Evolutionary conservation across 2,113 vertebrate genomes (phyloP).

Genomic region (Pycnonotus jocosus): DNA sequence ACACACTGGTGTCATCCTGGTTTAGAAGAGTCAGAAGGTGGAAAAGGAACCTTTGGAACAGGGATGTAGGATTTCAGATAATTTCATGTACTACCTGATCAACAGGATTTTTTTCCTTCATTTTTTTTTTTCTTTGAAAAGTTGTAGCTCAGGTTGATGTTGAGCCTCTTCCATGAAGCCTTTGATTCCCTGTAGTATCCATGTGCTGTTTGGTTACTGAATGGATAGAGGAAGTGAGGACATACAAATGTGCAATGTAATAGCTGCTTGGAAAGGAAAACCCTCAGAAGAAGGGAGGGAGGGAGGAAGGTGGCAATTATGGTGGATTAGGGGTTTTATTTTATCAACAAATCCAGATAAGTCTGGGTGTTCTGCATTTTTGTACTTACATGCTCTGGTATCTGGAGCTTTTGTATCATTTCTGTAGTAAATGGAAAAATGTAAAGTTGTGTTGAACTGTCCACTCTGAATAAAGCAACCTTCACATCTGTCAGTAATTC

Average conservation of each 20-base stretch:
- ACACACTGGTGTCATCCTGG: not conserved
- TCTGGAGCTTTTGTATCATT: slow-evolving; percentile 5
- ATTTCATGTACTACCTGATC: not conserved
- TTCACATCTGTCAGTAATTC: not conserved
- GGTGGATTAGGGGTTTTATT: not conserved
- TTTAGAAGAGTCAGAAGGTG: not conserved
- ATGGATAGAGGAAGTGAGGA: not conserved
- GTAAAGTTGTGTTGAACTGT: not conserved
- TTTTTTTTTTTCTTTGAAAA: not conserved
- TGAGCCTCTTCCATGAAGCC: not conserved
- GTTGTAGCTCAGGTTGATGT: not conserved
- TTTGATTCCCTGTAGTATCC: not conserved
- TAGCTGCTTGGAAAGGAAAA: not conserved
- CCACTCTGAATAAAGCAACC: slow-evolving; percentile 1
- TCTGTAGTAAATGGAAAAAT: not conserved
- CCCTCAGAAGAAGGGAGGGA: not conserved
- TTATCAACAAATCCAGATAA: not conserved
- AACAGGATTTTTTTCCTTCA: not conserved
- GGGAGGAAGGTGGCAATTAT: not conserved
- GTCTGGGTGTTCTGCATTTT: not conserved
- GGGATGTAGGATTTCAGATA: not conserved
- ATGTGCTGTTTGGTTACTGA: not conserved
- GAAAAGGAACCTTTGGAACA: not conserved
- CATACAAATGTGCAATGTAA: not conserved
- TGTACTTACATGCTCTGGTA: not conserved